Evolutionary conservation across 1,140 invertebrate species (phyloP).

Genomic region (Mylabris phalerata): DNA sequence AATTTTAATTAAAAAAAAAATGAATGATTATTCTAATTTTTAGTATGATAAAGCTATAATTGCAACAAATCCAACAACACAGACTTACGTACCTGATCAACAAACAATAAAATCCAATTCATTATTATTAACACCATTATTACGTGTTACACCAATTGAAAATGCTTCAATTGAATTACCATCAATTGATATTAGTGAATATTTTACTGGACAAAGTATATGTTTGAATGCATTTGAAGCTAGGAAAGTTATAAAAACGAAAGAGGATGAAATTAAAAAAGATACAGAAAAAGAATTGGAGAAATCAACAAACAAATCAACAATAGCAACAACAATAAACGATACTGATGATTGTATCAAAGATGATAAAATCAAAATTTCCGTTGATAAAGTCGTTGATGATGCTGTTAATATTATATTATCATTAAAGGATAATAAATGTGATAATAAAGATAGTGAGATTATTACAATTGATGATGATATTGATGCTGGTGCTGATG

Average conservation of each 20-base stretch:
- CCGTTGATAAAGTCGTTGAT: constrained; percentile 28
- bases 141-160: constrained; percentile 48
- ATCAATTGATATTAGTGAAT: constrained; percentile 64
- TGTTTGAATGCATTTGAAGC: constrained; percentile 67
- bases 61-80: constrained; percentile 22
- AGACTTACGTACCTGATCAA: constrained; percentile 27
- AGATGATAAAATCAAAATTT: background rate
- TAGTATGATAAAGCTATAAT: constrained; percentile 32
- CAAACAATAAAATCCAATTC: constrained; percentile 25
- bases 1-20: background rate
- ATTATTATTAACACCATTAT: constrained; percentile 19
- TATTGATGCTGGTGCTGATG: too few species aligned
- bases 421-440: constrained; percentile 23
- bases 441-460: constrained; percentile 6
- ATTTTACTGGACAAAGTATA: constrained; percentile 64
- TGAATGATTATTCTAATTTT: background rate
- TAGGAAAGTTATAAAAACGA: constrained; percentile 51
- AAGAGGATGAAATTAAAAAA: constrained; percentile 5
- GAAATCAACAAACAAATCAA: constrained; percentile 10
- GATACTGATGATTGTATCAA: background rate
- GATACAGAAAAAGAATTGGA: constrained; percentile 12
- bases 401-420: constrained; percentile 37
- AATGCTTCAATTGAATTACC: constrained; percentile 59
- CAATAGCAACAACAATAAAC: constrained; percentile 9
- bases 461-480: background rate